Evolutionary conservation across 2,113 vertebrate genomes (phyloP).

Genomic region (Fregata magnificens): DNA sequence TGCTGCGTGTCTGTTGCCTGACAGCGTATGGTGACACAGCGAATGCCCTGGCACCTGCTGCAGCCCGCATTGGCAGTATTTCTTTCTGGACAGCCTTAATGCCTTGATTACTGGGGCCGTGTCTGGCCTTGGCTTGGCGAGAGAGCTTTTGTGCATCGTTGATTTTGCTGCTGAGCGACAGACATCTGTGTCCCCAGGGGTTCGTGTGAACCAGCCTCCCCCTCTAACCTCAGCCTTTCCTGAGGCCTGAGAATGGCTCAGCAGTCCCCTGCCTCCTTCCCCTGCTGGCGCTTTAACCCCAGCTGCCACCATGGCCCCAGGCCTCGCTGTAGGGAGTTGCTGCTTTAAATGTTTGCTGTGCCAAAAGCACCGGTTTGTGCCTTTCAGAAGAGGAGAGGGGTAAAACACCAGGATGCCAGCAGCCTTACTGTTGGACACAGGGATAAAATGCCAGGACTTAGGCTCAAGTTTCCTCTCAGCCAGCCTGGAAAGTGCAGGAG

Average conservation of each 20-base stretch:
- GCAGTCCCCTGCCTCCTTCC: not conserved
- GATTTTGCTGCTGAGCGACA: not conserved
- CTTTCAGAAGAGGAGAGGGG: not conserved
- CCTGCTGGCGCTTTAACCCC: fast-evolving
- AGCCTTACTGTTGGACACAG: not conserved
- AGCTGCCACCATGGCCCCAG: not conserved
- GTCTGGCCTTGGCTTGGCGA: not conserved
- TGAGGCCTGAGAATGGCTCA: not conserved
- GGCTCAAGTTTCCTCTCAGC: not conserved
- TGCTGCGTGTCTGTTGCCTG: not conserved
- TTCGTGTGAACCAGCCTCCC: conserved; percentile 20
- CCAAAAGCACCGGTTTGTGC: not conserved
- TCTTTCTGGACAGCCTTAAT: not conserved
- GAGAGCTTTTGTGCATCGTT: not conserved
- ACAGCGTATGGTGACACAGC: not conserved
- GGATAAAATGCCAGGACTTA: not conserved
- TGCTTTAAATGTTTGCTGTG: not conserved
- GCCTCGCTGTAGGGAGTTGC: not conserved
- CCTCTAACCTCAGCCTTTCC: not conserved
- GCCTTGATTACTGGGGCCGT: not conserved
- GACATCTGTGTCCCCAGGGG: not conserved
- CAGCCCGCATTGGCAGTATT: not conserved
- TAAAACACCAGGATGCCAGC: not conserved
- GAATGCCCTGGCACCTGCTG: not conserved
- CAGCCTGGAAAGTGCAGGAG: not conserved